A percentile compares a stretch with the other conserved stretches of the same genome.
These are phyloP conservation scores for Mesoclemmys tuberculata DNA, from an alignment of 2,113 vertebrate species.

Conservation along the genomic window DNA sequence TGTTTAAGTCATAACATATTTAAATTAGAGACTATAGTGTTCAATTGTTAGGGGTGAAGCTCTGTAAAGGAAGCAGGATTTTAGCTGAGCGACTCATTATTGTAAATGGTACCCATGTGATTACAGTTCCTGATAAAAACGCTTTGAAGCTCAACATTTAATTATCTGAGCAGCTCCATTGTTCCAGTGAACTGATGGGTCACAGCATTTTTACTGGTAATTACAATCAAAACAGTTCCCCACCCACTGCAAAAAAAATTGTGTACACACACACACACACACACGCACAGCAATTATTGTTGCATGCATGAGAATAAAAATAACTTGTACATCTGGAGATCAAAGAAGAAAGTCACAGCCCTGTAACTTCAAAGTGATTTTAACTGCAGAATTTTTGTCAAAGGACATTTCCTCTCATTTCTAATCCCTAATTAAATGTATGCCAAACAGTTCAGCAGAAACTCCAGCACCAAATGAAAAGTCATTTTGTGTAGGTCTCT, in stretches of 20 bases:
- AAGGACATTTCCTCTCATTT: conserved; percentile 43
- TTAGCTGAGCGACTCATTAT: not conserved
- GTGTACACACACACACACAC: not conserved
- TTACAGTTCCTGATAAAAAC: not conserved
- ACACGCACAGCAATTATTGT: conserved; percentile 32
- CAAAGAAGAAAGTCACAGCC: conserved; percentile 55
- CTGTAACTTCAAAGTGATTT: conserved; percentile 53
- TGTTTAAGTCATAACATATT: not conserved
- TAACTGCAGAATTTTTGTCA: conserved; percentile 44
- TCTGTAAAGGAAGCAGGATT: not conserved
- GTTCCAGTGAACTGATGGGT: not conserved
- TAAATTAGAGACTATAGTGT: not conserved
- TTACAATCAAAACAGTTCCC: not conserved
- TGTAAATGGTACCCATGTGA: not conserved
- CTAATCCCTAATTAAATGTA: conserved; percentile 20
- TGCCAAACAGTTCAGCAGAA: conserved; percentile 53
- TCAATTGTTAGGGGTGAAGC: not conserved
- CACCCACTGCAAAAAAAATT: not conserved
- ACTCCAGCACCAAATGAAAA: conserved; percentile 20
- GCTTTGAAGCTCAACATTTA: not conserved
- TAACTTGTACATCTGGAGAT: conserved; percentile 31
- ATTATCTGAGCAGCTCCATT: not conserved
- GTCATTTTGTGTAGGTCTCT: not conserved
- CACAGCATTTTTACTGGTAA: not conserved
- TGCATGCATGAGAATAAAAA: conserved; percentile 17